Evolutionary conservation across 1,140 invertebrate genomes (phyloP).

Genomic region (Leptonema lineaticorne): DNA sequence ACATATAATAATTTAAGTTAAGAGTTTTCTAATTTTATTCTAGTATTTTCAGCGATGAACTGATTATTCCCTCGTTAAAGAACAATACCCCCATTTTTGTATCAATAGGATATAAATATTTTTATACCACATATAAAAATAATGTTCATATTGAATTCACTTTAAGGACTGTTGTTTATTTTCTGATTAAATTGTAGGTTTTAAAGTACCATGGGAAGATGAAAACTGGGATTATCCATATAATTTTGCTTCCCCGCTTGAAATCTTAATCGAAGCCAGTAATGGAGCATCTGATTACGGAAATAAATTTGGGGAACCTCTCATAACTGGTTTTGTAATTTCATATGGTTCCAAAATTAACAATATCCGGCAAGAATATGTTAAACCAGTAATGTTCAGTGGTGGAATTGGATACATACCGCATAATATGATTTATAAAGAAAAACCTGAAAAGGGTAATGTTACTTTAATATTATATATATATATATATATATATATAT

Average conservation of each 20-base stretch:
- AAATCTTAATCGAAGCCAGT: conserved; percentile 91
- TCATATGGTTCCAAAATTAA: conserved; percentile 78
- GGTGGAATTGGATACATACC: conserved; percentile 92
- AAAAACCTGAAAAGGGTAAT: conserved; percentile 67
- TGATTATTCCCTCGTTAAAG: too few species aligned
- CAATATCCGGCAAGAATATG: conserved; percentile 82
- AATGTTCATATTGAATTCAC: background rate
- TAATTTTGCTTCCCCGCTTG: conserved; percentile 87
- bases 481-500: conserved; percentile 21
- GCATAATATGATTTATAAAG: conserved; percentile 74
- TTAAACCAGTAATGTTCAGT: conserved; percentile 99
- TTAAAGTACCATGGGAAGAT: conserved; percentile 87
- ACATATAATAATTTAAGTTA: too few species aligned
- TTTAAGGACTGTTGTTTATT: background rate
- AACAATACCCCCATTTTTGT: too few species aligned
- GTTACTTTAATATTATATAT: background rate
- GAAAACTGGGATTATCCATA: conserved; percentile 71
- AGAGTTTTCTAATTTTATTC: background rate
- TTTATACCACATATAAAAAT: background rate
- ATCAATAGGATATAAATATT: too few species aligned
- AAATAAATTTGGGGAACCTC: conserved; percentile 98
- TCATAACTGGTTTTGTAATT: conserved; percentile 83
- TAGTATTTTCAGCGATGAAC: too few species aligned
- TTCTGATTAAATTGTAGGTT: conserved; percentile 55
- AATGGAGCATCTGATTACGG: conserved; percentile 99